Evolutionary conservation across 2,888 invertebrate species (phyloP).

Genomic region (Athalia cordata): DNA sequence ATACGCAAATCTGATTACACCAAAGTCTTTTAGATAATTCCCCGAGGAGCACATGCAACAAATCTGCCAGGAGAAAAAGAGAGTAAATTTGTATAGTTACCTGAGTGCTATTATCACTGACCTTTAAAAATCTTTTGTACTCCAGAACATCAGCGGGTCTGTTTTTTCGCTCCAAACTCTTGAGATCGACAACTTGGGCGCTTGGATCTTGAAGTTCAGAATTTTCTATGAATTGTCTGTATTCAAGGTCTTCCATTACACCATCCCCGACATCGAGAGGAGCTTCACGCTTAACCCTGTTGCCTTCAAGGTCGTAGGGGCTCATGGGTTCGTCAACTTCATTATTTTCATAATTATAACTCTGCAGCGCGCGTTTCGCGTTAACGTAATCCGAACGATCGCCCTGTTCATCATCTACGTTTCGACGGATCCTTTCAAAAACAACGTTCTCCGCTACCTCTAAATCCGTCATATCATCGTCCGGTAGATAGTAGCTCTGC

Average conservation of each 20-base stretch:
- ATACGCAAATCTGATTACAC: too few species aligned
- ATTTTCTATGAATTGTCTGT: constrained; percentile 54
- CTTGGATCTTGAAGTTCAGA: constrained; percentile 52
- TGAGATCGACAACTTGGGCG: constrained; percentile 60
- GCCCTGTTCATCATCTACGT: constrained; percentile 56
- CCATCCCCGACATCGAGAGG: constrained; percentile 41
- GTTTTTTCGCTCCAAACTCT: constrained; percentile 62
- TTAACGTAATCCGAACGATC: constrained; percentile 10
- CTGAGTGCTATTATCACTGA: constrained; percentile 50
- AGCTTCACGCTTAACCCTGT: constrained; percentile 51
- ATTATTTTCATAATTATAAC: constrained; percentile 48
- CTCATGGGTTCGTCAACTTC: constrained; percentile 48
- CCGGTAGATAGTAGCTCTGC: constrained; percentile 54
- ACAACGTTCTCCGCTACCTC: constrained; percentile 68
- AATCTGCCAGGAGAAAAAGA: too few species aligned
- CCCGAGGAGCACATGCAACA: too few species aligned
- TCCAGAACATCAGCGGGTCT: constrained; percentile 65
- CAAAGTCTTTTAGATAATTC: too few species aligned
- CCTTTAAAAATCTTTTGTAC: constrained; percentile 66
- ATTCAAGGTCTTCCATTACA: constrained; percentile 49
- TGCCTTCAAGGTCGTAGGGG: constrained; percentile 49
- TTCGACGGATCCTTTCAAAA: constrained; percentile 66
- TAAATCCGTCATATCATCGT: constrained; percentile 62
- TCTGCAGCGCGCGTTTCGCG: constrained; percentile 2
- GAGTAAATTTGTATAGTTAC: background rate